Conservation (phyloP, 2,797 vertebrate species). For the Pantherophis vulpinus region DNA sequence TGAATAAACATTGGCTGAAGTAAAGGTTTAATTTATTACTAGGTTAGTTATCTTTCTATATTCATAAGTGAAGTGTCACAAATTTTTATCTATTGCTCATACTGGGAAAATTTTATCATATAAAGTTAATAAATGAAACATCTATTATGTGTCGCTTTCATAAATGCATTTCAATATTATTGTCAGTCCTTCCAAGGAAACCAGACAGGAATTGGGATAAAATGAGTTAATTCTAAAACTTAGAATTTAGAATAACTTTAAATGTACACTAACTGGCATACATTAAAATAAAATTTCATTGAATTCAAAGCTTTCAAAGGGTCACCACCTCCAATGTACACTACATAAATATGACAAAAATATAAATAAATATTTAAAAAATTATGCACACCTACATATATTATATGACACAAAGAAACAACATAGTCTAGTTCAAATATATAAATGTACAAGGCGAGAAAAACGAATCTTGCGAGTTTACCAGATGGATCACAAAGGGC, state of each 20-base stretch:
- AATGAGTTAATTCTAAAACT: not conserved
- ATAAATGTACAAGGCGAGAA: not conserved
- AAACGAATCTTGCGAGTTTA: not conserved
- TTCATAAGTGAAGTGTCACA: not conserved
- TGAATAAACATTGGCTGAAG: not conserved
- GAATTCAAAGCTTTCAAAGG: too few relatives aligned
- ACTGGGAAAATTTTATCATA: not conserved
- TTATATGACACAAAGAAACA: not conserved
- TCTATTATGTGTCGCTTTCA: not conserved
- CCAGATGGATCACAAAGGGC: not conserved
- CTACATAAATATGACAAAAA: not conserved
- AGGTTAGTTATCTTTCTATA: not conserved
- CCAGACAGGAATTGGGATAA: not conserved
- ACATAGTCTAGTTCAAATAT: not conserved
- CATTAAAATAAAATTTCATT: not conserved
- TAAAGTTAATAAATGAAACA: not conserved
- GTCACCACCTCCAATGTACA: not conserved
- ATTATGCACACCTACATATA: not conserved
- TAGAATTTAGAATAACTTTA: not conserved
- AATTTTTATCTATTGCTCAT: not conserved
- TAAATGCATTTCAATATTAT: not conserved
- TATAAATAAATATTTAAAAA: not conserved
- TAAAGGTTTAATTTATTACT: not conserved
- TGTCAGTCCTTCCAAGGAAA: not conserved
- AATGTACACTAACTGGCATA: not conserved